phyloP scores from a whole-genome alignment of 2,888 invertebrate genomes.

The Stenurella melanura region DNA sequence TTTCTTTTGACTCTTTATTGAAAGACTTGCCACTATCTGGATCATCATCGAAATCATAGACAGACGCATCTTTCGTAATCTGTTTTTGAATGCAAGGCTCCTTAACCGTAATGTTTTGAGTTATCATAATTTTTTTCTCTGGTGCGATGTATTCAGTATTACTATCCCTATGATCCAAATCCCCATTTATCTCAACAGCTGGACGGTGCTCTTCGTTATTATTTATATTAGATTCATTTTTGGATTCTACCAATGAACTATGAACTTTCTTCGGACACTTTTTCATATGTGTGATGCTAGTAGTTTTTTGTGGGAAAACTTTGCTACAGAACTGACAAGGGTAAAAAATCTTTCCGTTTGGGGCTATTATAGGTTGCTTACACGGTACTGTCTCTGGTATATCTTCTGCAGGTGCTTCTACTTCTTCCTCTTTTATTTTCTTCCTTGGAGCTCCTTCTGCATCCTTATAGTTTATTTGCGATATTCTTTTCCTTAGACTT shows the following conservation, averaged over 20 bases:
- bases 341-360: conserved; percentile 40
- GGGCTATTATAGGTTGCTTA: conserved; percentile 36
- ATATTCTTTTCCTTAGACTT: conserved; percentile 15
- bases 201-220: conserved; percentile 2
- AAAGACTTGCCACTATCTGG: conserved; percentile 44
- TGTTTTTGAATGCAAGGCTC: conserved; percentile 9
- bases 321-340: conserved; percentile 43
- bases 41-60: conserved; percentile 55
- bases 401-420: not conserved
- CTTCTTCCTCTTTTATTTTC: conserved; percentile 19
- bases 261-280: conserved; percentile 32
- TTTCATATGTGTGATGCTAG: conserved; percentile 38
- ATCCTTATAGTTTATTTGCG: not conserved
- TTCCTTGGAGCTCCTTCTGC: not conserved
- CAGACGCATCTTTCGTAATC: conserved; percentile 32
- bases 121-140: conserved; percentile 22
- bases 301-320: conserved; percentile 35
- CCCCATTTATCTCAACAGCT: not conserved
- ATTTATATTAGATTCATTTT: not conserved
- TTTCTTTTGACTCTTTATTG: conserved; percentile 30
- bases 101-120: conserved; percentile 24
- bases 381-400: not conserved
- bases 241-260: not conserved
- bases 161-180: not conserved
- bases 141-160: conserved; percentile 13